phyloP scores from a whole-genome alignment of 2,888 invertebrate species.

The Caradrina kadenii region DNA sequence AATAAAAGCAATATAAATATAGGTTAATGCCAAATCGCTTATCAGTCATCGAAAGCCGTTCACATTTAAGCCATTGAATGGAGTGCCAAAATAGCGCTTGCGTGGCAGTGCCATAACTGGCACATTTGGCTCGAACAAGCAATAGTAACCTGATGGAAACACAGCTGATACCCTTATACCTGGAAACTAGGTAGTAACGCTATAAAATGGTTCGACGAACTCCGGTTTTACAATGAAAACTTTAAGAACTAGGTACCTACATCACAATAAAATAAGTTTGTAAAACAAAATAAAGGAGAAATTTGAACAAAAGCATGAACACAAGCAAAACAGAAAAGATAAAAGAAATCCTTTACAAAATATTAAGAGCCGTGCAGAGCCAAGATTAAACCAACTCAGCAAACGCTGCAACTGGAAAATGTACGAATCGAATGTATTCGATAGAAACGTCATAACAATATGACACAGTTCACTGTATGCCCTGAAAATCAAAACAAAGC shows the following conservation, averaged over 20 bases:
- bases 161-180: constrained; percentile 15
- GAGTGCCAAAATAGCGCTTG: constrained; percentile 38
- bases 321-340: neutral
- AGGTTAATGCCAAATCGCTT: constrained; percentile 13
- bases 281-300: no score
- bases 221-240: neutral
- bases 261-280: no score
- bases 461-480: neutral
- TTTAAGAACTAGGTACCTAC: no score
- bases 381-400: neutral
- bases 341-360: neutral
- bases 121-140: constrained; percentile 43
- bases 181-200: neutral
- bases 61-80: neutral
- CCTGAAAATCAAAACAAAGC: neutral
- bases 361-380: neutral
- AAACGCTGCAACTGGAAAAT: neutral
- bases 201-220: neutral
- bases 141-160: constrained; percentile 15
- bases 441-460: neutral
- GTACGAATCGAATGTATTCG: neutral
- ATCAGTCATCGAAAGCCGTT: neutral
- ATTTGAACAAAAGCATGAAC: neutral
- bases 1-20: neutral
- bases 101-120: constrained; percentile 19